Base-by-base conservation (phyloP, 2,113 vertebrate genomes). In the Zootoca vivipara region DNA sequence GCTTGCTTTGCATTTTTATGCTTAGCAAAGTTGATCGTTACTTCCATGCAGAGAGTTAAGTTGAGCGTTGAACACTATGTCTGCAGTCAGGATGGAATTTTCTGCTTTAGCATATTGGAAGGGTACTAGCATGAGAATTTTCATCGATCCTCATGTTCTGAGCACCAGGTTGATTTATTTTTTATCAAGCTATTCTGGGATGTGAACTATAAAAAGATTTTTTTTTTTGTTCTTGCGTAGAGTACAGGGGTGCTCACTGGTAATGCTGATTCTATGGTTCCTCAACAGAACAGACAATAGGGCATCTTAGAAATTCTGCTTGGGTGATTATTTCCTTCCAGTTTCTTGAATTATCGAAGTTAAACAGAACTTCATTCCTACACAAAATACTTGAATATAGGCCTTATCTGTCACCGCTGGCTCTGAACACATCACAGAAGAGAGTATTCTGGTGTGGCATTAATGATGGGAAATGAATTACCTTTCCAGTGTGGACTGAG, bases 111-210 rank as follows among this genome's bases (percentile, higher is more conserved):
- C 10, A 6, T 5, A 73, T 90, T 83, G 13, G 2, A 42, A 62
- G 26, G 12, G 1, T 7, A 2, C 75, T n/a, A 52, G 26, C 20
- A 7, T 62, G 80, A 52, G n/a, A 3, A 18, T 74, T 65, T 52
- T 52, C 67, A 35, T 28, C 6, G 58, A 35, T n/a, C 20, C 4
- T 87, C 16, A 33, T 85, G 70, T 9, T 38, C 3, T 65, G 56
- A 86, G 26, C 42, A 62, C 87, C 79, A 89, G 15, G 24, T 22
- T 88, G 80, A 89, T 38, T 92, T 87, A 91, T 85, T 85, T 85
- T 46, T 89, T 89, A 77, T 18, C 30, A 90, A 70, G 56, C 18
- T 83, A 73, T 79, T 90, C 26, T 88, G 87, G 80, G 52, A 85
- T 2, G 0, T 46, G 9, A 92, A 62, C 58, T 85, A 0, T 35